phyloP scores from a whole-genome alignment of 1,140 invertebrate genomes.

The Atta colombica region DNA sequence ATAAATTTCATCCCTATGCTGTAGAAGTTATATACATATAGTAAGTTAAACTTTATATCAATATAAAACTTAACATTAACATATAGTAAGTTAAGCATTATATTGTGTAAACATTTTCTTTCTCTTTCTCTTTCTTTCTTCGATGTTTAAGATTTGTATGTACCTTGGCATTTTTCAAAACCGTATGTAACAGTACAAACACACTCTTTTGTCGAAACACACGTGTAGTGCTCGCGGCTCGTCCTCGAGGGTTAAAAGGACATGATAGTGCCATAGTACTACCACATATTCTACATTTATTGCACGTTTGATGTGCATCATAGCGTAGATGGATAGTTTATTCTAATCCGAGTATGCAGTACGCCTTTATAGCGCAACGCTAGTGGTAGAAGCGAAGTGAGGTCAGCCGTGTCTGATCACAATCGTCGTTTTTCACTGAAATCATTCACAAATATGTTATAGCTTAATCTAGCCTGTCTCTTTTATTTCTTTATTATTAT shows the following conservation, averaged over 20 bases:
- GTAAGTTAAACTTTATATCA: too few relatives aligned
- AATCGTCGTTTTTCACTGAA: conserved; percentile 31
- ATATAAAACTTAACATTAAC: too few relatives aligned
- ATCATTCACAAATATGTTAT: not conserved
- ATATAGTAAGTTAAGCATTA: too few relatives aligned
- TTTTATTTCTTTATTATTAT: not conserved
- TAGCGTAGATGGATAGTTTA: conserved; percentile 32
- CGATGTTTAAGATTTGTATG: not conserved
- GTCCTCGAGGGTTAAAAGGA: conserved; percentile 33
- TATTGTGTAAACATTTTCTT: not conserved
- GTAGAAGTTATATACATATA: too few relatives aligned
- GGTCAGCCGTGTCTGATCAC: conserved; percentile 28
- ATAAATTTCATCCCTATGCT: not conserved
- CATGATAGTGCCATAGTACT: not conserved
- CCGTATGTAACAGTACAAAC: not conserved
- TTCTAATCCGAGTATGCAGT: conserved; percentile 25
- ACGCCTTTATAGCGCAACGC: conserved; percentile 1
- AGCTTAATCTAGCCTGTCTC: not conserved
- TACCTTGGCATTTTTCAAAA: conserved; percentile 1
- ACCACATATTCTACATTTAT: conserved; percentile 46
- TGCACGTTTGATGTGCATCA: conserved; percentile 43
- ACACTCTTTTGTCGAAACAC: not conserved
- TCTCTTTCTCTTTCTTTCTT: not conserved
- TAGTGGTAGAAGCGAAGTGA: conserved; percentile 30
- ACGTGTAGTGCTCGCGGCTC: not conserved